Evolutionary conservation across 2,797 vertebrate genomes (phyloP), one percentile per base, ranked within the genome.

Genomic region (Cottoperca gobio): DNA sequence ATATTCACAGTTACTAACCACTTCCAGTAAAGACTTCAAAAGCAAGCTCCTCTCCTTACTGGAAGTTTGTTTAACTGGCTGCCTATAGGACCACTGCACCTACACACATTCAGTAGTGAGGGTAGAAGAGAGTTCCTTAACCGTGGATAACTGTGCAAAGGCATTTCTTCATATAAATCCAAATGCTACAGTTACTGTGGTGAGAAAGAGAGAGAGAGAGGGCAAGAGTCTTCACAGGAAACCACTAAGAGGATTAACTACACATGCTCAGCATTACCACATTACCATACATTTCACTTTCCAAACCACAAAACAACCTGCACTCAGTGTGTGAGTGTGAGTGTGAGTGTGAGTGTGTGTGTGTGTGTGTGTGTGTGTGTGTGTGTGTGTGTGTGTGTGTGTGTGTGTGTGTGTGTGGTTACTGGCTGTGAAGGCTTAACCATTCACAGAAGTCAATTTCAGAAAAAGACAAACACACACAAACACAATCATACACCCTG

Each of bases 231-330:
- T 76, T 69, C 65, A 75, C 55, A 70, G 69, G 31, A 72, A 81
- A 62, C 43, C 54, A 46, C 72, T 88, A 88, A 89, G 76, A 82
- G 83, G 78, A 84, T 90, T 83, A 83, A 62, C 72, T 67, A 72
- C 81, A 82, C 76, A 71, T 72, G 84, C 77, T 81, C 46, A 1
- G 57, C 40, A 80, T 82, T 70, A 70, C 59, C 57, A 43, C 43
- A 74, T 61, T 37, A 46, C 17, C 63, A 75, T 67, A 76, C 37
- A 76, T 87, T 73, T 81, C 63, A 75, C 62, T 80, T 76, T 84
- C 63, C 52, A 54, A 63, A 70, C 59, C 12, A 74, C 40, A 19
- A 24, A 37, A 35, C 59, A 77, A 58, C 14, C 49, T 28, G n/a
- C n/a, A n/a, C n/a, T 43, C 16, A 24, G n/a, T 6, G 37, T 10